These are phyloP conservation scores for Lithobates sylvaticus DNA, from an alignment of 2,797 vertebrate genomes.

Conservation along the genomic window DNA sequence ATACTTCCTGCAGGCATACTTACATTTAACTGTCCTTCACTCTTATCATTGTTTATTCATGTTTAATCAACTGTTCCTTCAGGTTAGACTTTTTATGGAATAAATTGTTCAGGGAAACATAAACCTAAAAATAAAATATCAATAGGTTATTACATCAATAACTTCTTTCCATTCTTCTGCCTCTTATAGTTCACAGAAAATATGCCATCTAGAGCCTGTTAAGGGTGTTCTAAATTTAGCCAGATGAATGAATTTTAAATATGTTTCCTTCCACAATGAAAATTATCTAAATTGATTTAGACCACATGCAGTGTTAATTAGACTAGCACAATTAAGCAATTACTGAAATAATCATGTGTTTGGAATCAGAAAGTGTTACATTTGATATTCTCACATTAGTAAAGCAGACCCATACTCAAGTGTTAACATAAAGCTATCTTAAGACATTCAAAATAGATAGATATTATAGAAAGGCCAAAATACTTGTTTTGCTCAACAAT, in stretches of 20 bases:
- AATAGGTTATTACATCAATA: constrained; percentile 24
- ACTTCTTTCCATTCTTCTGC: background rate
- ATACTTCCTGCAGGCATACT: constrained; percentile 33
- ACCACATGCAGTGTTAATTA: constrained; percentile 25
- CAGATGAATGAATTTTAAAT: background rate
- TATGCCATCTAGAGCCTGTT: background rate
- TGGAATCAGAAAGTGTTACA: background rate
- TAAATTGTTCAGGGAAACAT: constrained; percentile 39
- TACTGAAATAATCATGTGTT: constrained; percentile 16
- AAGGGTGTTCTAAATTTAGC: background rate
- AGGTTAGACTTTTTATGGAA: constrained; percentile 33
- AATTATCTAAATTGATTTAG: constrained; percentile 33
- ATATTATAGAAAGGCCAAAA: no score
- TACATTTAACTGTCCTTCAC: constrained; percentile 39
- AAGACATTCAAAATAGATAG: no score
- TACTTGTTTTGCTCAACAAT: no score
- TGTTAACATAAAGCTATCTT: no score
- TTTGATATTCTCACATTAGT: constrained; percentile 3
- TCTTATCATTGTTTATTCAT: constrained; percentile 47
- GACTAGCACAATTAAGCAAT: constrained; percentile 16
- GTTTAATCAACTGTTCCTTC: constrained; percentile 40
- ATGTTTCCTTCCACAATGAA: constrained; percentile 13
- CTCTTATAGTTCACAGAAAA: constrained; percentile 4
- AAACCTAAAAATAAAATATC: constrained; percentile 34
- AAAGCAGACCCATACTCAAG: background rate